A percentile compares a stretch with the other conserved stretches of the same genome.
Conservation (phyloP, 2,888 invertebrate genomes). For the Melanotus villosus region DNA sequence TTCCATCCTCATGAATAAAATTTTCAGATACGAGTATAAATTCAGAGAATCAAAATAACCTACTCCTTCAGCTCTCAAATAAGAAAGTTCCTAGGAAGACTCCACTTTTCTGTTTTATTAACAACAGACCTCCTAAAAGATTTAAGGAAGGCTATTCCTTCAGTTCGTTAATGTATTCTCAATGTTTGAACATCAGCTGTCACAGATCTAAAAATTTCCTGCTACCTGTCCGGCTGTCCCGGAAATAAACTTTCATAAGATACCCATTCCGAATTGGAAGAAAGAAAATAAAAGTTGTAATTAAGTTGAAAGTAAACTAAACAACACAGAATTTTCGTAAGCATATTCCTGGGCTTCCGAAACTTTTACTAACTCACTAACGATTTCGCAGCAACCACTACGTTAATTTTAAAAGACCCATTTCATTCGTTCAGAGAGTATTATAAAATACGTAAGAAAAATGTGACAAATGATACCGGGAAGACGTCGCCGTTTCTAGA, state of each 20-base stretch:
- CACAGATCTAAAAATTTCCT: slow-evolving; percentile 6
- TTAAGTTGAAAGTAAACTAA: slow-evolving; percentile 7
- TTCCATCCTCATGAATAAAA: too few relatives aligned
- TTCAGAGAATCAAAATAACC: too few relatives aligned
- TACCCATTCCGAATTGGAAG: neutral
- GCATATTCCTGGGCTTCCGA: neutral
- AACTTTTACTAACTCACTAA: neutral
- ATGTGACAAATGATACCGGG: slow-evolving; percentile 17
- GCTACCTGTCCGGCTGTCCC: slow-evolving; percentile 1
- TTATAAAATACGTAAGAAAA: slow-evolving; percentile 7
- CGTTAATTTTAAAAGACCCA: neutral
- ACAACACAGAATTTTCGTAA: slow-evolving; percentile 4
- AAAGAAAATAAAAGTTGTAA: slow-evolving; percentile 17
- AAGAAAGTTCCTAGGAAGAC: too few relatives aligned
- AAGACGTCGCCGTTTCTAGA: slow-evolving; percentile 19
- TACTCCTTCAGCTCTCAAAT: too few relatives aligned
- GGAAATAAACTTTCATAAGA: slow-evolving; percentile 14
- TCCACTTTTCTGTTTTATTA: neutral
- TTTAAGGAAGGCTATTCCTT: neutral
- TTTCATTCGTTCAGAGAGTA: neutral
- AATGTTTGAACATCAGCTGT: slow-evolving; percentile 12
- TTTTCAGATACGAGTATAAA: too few relatives aligned
- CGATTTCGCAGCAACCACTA: neutral
- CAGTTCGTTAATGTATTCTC: slow-evolving; percentile 13
- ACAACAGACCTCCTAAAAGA: neutral